These are phyloP conservation scores for Aphrophora alni DNA, from an alignment of 2,888 invertebrate genomes.

Conservation along the genomic window DNA sequence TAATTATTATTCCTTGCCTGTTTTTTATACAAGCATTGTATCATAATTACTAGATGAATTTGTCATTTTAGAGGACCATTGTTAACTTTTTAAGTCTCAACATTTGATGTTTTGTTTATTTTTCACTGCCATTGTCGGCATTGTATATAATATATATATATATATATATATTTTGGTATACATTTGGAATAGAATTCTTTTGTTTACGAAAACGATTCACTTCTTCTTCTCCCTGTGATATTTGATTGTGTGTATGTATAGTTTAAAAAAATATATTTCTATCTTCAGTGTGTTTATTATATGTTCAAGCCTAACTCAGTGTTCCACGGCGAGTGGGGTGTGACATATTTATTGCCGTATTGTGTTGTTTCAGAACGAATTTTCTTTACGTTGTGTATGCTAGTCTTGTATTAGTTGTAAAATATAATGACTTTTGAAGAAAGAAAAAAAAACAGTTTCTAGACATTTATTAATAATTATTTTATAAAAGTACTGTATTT, in stretches of 20 bases:
- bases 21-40: background rate
- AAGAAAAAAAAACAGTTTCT: background rate
- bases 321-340: background rate
- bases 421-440: background rate
- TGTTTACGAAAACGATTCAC: conserved; percentile 13
- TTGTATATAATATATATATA: background rate
- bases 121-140: background rate
- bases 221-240: conserved; percentile 38
- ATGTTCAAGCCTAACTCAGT: conserved; percentile 32
- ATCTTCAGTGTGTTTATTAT: conserved; percentile 30
- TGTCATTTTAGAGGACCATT: background rate
- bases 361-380: conserved; percentile 18
- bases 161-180: conserved; percentile 2
- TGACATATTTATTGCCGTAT: conserved; percentile 30
- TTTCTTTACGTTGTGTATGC: conserved; percentile 37
- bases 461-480: conserved; percentile 11
- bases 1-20: background rate
- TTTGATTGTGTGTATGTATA: conserved; percentile 34
- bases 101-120: background rate
- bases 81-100: background rate
- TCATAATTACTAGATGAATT: background rate
- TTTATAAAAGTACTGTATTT: conserved; percentile 17
- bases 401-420: conserved; percentile 42
- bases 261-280: conserved; percentile 22
- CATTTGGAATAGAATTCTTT: background rate